These are phyloP conservation scores for Apis dorsata DNA, from an alignment of 1,140 invertebrate species.

Conservation along the genomic window DNA sequence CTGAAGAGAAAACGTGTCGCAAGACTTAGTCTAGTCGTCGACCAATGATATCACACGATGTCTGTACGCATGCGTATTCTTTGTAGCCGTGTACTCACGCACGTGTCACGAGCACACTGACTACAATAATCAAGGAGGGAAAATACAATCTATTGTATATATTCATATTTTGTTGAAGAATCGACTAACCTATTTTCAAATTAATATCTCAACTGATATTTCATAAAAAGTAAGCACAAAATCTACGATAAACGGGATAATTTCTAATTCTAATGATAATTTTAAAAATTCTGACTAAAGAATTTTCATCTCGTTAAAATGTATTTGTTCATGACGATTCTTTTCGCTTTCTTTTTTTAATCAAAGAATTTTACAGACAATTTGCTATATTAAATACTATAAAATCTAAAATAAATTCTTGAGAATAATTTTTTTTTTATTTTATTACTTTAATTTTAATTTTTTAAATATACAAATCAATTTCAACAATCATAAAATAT, in stretches of 20 bases:
- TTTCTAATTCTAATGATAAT: neutral
- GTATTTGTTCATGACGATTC: neutral
- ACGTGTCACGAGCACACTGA: neutral
- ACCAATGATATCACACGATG: slow-evolving; percentile 4
- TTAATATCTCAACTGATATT: neutral
- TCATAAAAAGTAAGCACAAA: neutral
- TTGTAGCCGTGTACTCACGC: neutral
- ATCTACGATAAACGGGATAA: neutral
- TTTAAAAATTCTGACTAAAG: neutral
- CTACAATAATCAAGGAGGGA: neutral
- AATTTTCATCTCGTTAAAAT: too few species aligned
- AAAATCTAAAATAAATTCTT: neutral
- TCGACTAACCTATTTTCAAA: slow-evolving; percentile 8
- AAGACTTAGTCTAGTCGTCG: slow-evolving; percentile 2
- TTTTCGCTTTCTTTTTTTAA: neutral
- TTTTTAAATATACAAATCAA: too few species aligned
- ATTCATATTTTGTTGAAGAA: slow-evolving; percentile 15
- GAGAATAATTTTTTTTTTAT: neutral
- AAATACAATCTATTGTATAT: neutral
- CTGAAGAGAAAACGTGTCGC: neutral
- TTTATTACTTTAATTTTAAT: neutral
- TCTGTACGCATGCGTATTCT: slow-evolving; percentile 19
- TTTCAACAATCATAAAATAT: neutral
- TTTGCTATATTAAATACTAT: too few species aligned
- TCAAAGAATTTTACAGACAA: neutral